These are phyloP conservation scores for Rhogogaster chlorosoma DNA, from an alignment of 2,888 invertebrate genomes.

Conservation along the genomic window DNA sequence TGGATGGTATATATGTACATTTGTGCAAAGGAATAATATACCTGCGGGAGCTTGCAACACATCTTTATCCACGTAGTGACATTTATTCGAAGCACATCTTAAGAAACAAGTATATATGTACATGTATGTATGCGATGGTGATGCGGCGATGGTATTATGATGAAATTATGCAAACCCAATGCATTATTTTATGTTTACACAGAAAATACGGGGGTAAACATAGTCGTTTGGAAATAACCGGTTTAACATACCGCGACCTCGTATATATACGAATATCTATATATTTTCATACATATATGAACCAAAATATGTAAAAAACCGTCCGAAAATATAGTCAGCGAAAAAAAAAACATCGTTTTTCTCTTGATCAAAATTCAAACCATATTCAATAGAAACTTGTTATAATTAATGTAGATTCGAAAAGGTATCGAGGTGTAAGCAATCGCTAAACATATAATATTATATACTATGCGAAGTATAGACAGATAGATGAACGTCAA, in stretches of 20 bases:
- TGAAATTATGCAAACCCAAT: conserved; percentile 18
- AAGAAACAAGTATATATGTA: background rate
- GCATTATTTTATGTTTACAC: conserved; percentile 18
- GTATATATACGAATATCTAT: background rate
- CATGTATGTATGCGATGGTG: background rate
- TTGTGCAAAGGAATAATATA: background rate
- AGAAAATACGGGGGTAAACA: background rate
- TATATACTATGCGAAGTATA: background rate
- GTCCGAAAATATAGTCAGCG: background rate
- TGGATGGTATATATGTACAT: background rate
- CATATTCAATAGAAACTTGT: background rate
- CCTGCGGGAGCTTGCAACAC: background rate
- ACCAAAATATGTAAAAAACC: background rate
- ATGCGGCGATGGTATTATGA: background rate
- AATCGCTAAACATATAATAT: background rate
- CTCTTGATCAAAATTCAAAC: background rate
- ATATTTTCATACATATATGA: no score
- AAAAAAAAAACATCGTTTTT: background rate
- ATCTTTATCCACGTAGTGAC: background rate
- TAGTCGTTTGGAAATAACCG: conserved; percentile 15
- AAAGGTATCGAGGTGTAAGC: background rate
- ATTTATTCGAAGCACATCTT: background rate
- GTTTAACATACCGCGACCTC: background rate
- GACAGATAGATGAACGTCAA: background rate
- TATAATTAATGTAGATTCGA: background rate